These are phyloP conservation scores for Pelodytes ibericus DNA, from an alignment of 2,797 vertebrate genomes.

Conservation along the genomic window DNA sequence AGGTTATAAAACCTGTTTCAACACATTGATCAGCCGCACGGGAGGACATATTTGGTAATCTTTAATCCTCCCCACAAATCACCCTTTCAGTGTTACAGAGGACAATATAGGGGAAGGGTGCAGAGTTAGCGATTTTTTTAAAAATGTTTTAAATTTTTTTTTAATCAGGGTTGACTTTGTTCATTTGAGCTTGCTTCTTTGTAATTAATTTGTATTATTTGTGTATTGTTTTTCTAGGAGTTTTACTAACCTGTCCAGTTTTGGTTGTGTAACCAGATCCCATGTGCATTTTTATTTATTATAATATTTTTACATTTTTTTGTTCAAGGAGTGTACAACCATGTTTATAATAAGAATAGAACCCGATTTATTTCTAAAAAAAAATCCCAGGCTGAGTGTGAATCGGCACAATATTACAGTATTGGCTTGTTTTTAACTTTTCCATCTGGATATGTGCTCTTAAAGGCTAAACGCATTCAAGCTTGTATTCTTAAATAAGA, in stretches of 20 bases:
- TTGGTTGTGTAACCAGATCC: not conserved
- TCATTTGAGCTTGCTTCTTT: not conserved
- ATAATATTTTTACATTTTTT: too few relatives aligned
- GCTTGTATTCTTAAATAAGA: too few relatives aligned
- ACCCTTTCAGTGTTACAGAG: not conserved
- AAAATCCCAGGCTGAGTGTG: too few relatives aligned
- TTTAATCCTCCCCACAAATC: not conserved
- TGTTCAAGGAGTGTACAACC: too few relatives aligned
- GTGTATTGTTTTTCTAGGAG: not conserved
- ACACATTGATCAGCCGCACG: slow-evolving; percentile 10
- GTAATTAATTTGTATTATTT: not conserved
- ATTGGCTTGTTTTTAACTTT: too few relatives aligned
- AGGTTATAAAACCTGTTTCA: slow-evolving; percentile 45
- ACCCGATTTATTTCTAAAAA: too few relatives aligned
- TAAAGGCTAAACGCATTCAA: too few relatives aligned
- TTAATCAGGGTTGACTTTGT: not conserved
- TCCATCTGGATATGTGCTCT: too few relatives aligned
- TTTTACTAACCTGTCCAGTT: not conserved
- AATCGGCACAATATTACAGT: too few relatives aligned
- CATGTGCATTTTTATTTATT: too few relatives aligned
- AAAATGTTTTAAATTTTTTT: too few relatives aligned
- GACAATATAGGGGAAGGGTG: not conserved
- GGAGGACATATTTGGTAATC: not conserved
- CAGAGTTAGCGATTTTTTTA: not conserved
- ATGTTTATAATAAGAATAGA: too few relatives aligned